Evolutionary conservation across 1,140 invertebrate species (phyloP).

Genomic region (Sipha flava): DNA sequence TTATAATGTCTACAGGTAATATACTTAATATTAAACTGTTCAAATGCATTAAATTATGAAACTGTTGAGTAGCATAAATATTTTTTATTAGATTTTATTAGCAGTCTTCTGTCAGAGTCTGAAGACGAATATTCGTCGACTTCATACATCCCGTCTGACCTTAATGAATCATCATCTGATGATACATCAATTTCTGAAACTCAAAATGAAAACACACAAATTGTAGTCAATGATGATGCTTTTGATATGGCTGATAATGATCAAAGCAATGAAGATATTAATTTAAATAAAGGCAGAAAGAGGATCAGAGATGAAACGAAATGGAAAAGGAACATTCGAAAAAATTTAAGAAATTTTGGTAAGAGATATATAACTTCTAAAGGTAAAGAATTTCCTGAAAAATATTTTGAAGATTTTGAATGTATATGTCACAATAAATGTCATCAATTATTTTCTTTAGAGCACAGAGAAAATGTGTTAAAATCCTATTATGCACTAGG

Average conservation of each 20-base stretch:
- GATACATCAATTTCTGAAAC: neutral
- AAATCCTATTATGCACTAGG: neutral
- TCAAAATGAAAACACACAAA: neutral
- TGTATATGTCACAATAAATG: neutral
- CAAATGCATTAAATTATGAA: neutral
- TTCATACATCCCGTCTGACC: neutral
- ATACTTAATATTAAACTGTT: neutral
- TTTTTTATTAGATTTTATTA: neutral
- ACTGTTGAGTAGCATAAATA: neutral
- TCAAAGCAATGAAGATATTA: neutral
- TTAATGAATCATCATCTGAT: neutral
- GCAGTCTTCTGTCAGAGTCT: neutral
- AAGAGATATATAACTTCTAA: neutral
- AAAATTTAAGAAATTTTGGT: neutral
- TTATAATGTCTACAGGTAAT: neutral
- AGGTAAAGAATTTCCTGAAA: neutral
- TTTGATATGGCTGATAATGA: neutral
- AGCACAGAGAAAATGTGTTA: neutral
- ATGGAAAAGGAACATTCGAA: neutral
- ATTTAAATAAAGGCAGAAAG: neutral
- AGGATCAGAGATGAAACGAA: neutral
- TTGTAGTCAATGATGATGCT: neutral
- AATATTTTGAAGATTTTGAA: neutral
- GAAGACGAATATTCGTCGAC: neutral
- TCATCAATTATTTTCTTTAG: neutral